These are phyloP conservation scores for Subanguina moxae DNA, from an alignment of 1,140 invertebrate genomes.

Conservation along the genomic window DNA sequence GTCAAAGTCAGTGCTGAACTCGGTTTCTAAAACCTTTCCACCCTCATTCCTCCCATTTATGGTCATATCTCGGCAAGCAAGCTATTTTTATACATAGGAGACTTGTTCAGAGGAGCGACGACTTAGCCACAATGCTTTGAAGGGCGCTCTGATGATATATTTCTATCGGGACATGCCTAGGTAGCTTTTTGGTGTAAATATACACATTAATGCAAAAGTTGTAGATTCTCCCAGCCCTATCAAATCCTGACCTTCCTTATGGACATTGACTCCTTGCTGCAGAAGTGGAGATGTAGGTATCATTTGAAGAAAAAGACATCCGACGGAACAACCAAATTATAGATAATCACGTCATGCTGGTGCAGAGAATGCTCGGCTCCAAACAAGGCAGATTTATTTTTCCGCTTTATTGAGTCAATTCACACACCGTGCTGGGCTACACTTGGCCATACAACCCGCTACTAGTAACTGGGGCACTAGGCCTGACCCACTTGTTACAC, in stretches of 20 bases:
- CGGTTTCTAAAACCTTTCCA: constrained; percentile 12
- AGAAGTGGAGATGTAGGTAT: constrained; percentile 95
- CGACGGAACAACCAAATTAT: constrained; percentile 17
- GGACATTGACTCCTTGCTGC: constrained; percentile 95
- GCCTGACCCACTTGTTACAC: too few relatives aligned
- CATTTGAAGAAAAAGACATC: constrained; percentile 1
- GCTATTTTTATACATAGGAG: too few relatives aligned
- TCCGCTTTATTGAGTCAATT: too few relatives aligned
- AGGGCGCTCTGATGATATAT: constrained; percentile 94
- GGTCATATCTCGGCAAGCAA: constrained; percentile 16
- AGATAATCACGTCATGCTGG: constrained; percentile 98
- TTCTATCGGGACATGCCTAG: constrained; percentile 90
- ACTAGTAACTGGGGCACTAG: too few relatives aligned
- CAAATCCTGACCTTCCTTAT: constrained; percentile 86
- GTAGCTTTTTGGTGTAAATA: too few relatives aligned
- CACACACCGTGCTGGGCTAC: too few relatives aligned
- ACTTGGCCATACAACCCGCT: neutral
- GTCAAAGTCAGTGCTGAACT: constrained; percentile 6
- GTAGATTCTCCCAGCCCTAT: constrained; percentile 83
- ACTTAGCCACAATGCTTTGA: constrained; percentile 81
- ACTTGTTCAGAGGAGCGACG: constrained; percentile 71
- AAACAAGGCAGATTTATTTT: constrained; percentile 73
- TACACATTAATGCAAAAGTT: too few relatives aligned
- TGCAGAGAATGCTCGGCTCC: constrained; percentile 97
- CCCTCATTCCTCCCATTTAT: too few relatives aligned